Conservation (phyloP, 2,888 invertebrate species). For the Lochmaea crataegi region DNA sequence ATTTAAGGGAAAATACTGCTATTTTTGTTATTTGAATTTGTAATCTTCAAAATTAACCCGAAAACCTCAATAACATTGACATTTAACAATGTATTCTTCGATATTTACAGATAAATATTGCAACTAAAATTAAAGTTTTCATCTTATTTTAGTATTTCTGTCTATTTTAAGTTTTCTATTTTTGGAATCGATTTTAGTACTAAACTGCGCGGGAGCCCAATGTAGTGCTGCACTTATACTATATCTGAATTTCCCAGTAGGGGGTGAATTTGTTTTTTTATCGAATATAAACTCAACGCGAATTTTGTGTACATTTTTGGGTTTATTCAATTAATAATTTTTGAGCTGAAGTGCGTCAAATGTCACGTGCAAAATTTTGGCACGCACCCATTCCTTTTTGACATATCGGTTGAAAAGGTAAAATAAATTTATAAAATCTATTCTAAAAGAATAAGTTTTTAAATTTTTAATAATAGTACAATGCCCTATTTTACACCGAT, state of each 20-base stretch:
- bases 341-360: constrained; percentile 16
- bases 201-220: constrained; percentile 35
- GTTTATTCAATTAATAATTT: constrained; percentile 6
- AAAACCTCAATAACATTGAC: neutral
- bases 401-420: constrained; percentile 33
- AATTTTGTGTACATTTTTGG: constrained; percentile 9
- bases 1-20: neutral
- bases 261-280: constrained; percentile 22
- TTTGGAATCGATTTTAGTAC: constrained; percentile 35
- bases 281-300: constrained; percentile 18
- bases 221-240: constrained; percentile 20
- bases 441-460: constrained; percentile 20
- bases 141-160: neutral
- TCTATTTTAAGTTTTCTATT: constrained; percentile 39
- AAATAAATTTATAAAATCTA: constrained; percentile 32
- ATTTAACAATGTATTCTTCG: neutral
- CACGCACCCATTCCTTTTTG: constrained; percentile 45
- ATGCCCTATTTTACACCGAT: constrained; percentile 20
- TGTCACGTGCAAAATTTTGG: constrained; percentile 40
- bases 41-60: no score
- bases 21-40: neutral
- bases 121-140: neutral
- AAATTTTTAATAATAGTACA: constrained; percentile 23
- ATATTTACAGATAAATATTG: neutral
- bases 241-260: constrained; percentile 23